phyloP scores from a whole-genome alignment of 2,797 vertebrate species.

The Alectoris magna region DNA sequence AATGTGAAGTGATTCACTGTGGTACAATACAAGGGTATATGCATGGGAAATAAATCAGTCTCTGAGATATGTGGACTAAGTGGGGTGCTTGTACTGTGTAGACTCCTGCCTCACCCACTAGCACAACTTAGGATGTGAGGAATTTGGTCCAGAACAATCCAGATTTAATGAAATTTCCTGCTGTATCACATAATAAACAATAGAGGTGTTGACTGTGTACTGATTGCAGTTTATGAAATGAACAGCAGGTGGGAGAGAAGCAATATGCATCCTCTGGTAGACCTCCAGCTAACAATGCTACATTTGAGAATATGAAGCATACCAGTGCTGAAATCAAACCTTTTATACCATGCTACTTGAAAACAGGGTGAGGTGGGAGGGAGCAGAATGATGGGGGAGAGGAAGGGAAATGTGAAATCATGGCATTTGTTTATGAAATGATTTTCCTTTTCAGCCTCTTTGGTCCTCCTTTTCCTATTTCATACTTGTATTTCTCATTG shows the following conservation, averaged over 20 bases:
- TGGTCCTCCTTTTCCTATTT: background rate
- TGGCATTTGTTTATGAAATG: background rate
- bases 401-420: background rate
- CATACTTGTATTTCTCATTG: background rate
- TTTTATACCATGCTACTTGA: background rate
- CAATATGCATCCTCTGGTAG: slow-evolving; percentile 43
- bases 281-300: slow-evolving; percentile 35
- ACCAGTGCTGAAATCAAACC: background rate
- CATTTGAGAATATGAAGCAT: background rate
- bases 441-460: background rate
- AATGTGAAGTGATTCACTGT: background rate
- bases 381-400: background rate
- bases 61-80: background rate
- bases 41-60: background rate
- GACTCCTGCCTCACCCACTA: background rate
- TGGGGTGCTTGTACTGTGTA: background rate
- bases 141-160: background rate
- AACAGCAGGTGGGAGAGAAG: slow-evolving; percentile 76
- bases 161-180: slow-evolving; percentile 35
- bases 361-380: background rate
- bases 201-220: slow-evolving; percentile 54
- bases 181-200: slow-evolving; percentile 50
- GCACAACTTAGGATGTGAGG: background rate
- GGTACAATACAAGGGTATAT: background rate
- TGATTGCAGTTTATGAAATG: slow-evolving; percentile 70